Evolutionary conservation across 2,797 vertebrate genomes (phyloP).

Genomic region (Holocentrus rufus): DNA sequence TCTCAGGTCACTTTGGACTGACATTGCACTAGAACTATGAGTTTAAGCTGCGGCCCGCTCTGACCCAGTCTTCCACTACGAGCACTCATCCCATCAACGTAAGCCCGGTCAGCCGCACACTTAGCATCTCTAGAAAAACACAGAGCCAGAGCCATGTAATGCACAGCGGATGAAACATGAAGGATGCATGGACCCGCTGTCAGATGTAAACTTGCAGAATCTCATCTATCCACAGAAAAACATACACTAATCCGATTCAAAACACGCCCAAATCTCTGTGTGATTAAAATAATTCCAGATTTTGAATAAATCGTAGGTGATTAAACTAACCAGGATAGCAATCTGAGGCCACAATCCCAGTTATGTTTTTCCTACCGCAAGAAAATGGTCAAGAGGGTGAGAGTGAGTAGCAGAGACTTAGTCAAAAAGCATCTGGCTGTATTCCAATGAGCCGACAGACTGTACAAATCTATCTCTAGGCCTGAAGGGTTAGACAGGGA

Average conservation of each 20-base stretch:
- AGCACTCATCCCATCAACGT: slow-evolving; percentile 21
- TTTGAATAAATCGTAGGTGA: slow-evolving; percentile 51
- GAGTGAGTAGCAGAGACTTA: neutral
- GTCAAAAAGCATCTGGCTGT: neutral
- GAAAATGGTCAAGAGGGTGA: slow-evolving; percentile 8
- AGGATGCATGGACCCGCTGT: slow-evolving; percentile 11
- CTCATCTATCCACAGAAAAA: slow-evolving; percentile 55
- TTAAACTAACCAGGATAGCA: slow-evolving; percentile 51
- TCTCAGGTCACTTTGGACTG: slow-evolving; percentile 55
- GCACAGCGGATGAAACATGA: slow-evolving; percentile 21
- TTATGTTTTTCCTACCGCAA: neutral
- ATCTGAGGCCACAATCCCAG: slow-evolving; percentile 20
- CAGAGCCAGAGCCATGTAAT: slow-evolving; percentile 9
- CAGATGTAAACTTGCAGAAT: slow-evolving; percentile 51
- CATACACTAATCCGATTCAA: slow-evolving; percentile 56
- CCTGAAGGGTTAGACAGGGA: slow-evolving; percentile 11
- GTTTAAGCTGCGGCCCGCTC: slow-evolving; percentile 12
- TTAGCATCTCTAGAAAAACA: slow-evolving; percentile 34
- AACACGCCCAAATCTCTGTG: slow-evolving; percentile 57
- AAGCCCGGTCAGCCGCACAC: slow-evolving; percentile 1
- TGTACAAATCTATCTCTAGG: slow-evolving; percentile 3
- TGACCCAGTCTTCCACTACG: slow-evolving; percentile 24
- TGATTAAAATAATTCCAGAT: slow-evolving; percentile 71
- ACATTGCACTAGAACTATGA: slow-evolving; percentile 44
- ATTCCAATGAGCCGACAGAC: slow-evolving; percentile 13